phyloP scores from a whole-genome alignment of 2,113 vertebrate genomes.

The Cromileptes altivelis region DNA sequence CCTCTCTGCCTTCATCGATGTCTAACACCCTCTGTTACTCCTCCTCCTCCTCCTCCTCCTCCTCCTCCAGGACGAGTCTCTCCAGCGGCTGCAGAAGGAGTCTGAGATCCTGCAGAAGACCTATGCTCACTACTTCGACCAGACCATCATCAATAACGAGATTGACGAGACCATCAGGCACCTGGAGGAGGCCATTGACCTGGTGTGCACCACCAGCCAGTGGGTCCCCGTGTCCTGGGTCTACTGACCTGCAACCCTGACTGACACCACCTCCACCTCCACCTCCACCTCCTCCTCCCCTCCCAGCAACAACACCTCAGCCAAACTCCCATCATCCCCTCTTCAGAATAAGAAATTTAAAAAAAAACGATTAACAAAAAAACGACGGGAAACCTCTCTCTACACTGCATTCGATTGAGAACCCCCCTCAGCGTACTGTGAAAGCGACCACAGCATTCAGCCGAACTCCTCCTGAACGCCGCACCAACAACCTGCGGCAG shows the following conservation, averaged over 20 bases:
- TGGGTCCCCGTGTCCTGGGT: conserved; percentile 99
- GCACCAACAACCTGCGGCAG: conserved; percentile 78
- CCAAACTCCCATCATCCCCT: conserved; percentile 58
- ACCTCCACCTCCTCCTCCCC: conserved; percentile 13
- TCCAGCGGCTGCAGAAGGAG: conserved; percentile 98
- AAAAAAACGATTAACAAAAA: conserved; percentile 79
- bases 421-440: conserved; percentile 25
- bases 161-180: conserved; percentile 98
- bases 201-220: conserved; percentile 96
- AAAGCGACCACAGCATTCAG: conserved; percentile 27
- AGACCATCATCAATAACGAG: conserved; percentile 99
- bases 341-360: conserved; percentile 33
- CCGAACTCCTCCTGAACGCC: conserved; percentile 78
- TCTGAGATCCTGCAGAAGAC: conserved; percentile 99
- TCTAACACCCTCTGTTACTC: not conserved
- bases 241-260: conserved; percentile 85
- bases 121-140: conserved; percentile 98
- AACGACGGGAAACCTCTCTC: conserved; percentile 86
- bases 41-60: not conserved
- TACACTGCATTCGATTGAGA: conserved; percentile 80
- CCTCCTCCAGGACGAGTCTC: conserved; percentile 92
- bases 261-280: not conserved
- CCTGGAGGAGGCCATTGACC: conserved; percentile 97
- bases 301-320: conserved; percentile 27
- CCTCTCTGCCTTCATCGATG: not conserved